Base-by-base conservation (phyloP, 92 coral and sea anemone species). In the Zoanthus sociatus region DNA sequence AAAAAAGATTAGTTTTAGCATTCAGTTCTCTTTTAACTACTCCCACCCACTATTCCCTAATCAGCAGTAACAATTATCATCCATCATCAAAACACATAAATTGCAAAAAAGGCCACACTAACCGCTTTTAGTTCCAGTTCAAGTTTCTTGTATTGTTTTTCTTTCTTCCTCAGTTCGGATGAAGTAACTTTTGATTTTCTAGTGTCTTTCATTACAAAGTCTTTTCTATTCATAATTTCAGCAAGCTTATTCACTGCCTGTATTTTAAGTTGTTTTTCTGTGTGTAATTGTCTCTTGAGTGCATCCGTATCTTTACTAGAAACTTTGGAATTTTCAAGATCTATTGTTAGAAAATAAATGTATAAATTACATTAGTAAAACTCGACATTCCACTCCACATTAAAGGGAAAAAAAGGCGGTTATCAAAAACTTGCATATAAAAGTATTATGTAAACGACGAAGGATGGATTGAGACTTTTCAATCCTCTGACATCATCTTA, bases 171-270 rank as follows among this genome's bases (percentile, higher is more conserved):
- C 79, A 97, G 92, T 16, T 93, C 95, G 6, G 90, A 91, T 6
- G 97, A 89, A 0, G 94, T 87, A 5, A 92, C 97, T 76, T 95
- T 95, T 82, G 87, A 87, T 73, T 92, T 91, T 60, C 82, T 94
- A 47, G 93, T 88, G 51, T 95, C 99, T 71, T 87, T 90, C 82
- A 26, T 83, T 42, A 83, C 71, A 64, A 89, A 84, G 88, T 95
- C 99, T 83, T 92, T 97, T 78, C 99, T 94, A 88, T 87, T 86
- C 99, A 97, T 95, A 72, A 97, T 93, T 90, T 97, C 99, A 1
- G 99, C 99, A 76, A 97, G 94, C 86, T 97, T 97, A 83, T 97
- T 97, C 16, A 97, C 96, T 18, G 99, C 99, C 79, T 97, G 98
- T 53, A 78, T 93, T 77, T 95, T 97, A 76, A 95, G 73, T 51